Percentiles rank a stretch among this genome's conserved stretches.
These are phyloP conservation scores for Homalodisca vitripennis DNA, from an alignment of 1,140 invertebrate species.

Conservation along the genomic window DNA sequence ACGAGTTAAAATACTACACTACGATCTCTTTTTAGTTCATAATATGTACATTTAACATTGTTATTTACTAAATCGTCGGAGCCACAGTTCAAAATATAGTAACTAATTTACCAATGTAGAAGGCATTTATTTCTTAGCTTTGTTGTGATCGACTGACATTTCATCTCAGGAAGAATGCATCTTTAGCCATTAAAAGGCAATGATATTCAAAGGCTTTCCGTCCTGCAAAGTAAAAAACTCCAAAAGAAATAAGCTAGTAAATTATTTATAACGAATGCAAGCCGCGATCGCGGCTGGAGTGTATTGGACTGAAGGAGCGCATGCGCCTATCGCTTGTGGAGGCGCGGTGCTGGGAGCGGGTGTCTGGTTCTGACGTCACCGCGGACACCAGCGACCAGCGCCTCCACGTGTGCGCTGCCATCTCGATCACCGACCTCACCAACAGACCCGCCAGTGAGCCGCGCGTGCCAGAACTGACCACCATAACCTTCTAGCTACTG, in stretches of 20 bases:
- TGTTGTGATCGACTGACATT: too few species aligned
- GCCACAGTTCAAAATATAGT: too few species aligned
- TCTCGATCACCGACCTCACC: conserved; percentile 37
- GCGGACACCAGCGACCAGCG: conserved; percentile 29
- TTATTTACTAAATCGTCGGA: too few species aligned
- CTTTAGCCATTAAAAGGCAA: too few species aligned
- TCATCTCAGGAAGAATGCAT: too few species aligned
- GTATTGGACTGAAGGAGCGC: background rate
- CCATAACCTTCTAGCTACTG: conserved; percentile 26
- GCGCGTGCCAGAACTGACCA: conserved; percentile 17
- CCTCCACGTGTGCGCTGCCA: conserved; percentile 26
- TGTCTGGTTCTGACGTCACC: conserved; percentile 18
- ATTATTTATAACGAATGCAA: conserved; percentile 1
- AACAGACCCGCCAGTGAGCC: conserved; percentile 34
- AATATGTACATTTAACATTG: too few species aligned
- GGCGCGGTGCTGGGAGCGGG: background rate
- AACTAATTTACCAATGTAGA: too few species aligned
- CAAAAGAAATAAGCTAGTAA: conserved; percentile 24
- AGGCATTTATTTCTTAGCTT: too few species aligned
- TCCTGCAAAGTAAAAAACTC: background rate
- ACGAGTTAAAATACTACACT: too few species aligned
- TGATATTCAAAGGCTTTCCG: background rate
- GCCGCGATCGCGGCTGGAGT: background rate
- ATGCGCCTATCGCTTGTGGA: conserved; percentile 20
- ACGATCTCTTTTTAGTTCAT: too few species aligned